Evolutionary conservation across 2,888 invertebrate genomes (phyloP), one percentile per base, ranked within the genome.

Genomic region (Caenorhabditis sinica): DNA sequence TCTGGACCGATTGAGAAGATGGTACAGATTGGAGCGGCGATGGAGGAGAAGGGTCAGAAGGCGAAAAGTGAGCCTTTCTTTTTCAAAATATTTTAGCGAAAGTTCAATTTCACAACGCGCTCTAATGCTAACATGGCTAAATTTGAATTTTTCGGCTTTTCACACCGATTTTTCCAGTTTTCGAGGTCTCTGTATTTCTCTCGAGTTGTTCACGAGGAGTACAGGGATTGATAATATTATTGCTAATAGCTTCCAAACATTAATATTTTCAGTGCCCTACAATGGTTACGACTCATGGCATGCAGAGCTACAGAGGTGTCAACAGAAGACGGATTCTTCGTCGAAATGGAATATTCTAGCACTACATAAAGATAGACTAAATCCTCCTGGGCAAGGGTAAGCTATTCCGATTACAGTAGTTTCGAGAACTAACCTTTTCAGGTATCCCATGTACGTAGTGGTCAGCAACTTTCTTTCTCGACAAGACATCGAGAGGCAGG

Each of bases 361-460:
- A n/a, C 43, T 85, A 13, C 63, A 65, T 13, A 77, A 75, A 45
- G 88, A 86, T 51, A 66, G 76, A 49, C 74, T 81, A 25, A 61
- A 30, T 17, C 58, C 73, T 53, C 25, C 61, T 4, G 73, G 76
- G 6, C 61, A 81, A 33, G 85, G 81, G 69, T 75, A 43, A 28
- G n/a, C 9, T 63, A 13, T 0, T n/a, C n/a, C n/a, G n/a, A n/a
- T n/a, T 28, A 6, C 3, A 40, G 3, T 17, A 61, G 0, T n/a
- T 9, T 36, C 20, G 4, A n/a, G 28, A 69, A 53, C 36, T 56
- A 30, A 58, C 43, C 45, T 13, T 58, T 40, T 36, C 43, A 73
- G 89, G 13, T 90, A 89, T 75, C 87, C 89, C 11, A 75, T 73
- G 63, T 82, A 79, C 60, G 86, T 89, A n/a, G 87, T 89, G 17